Conservation (phyloP, 2,113 vertebrate species). For the Eudorcas thomsonii region DNA sequence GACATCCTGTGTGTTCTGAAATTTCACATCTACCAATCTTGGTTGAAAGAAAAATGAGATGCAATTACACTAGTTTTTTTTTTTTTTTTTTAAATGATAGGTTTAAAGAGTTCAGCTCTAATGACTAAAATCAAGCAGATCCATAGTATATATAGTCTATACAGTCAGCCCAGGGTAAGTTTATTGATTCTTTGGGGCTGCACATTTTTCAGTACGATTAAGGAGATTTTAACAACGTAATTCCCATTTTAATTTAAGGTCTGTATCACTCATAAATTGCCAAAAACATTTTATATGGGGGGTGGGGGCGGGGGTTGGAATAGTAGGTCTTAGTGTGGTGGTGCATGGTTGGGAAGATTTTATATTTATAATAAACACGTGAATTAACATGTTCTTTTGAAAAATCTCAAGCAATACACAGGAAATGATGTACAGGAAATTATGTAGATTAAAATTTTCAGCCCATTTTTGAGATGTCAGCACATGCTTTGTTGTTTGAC, state of each 20-base stretch:
- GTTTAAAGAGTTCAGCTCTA: conserved; percentile 20
- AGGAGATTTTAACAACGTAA: conserved; percentile 19
- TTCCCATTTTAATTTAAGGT: conserved; percentile 50
- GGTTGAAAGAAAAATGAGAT: not conserved
- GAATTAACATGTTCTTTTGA: conserved; percentile 23
- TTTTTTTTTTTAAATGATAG: not conserved
- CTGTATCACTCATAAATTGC: conserved; percentile 62
- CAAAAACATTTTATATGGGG: conserved; percentile 72
- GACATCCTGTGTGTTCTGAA: not conserved
- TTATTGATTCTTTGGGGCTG: conserved; percentile 10
- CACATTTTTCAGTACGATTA: not conserved
- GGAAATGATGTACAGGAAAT: conserved; percentile 10
- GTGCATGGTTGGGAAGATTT: conserved; percentile 49
- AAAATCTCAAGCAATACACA: conserved; percentile 61
- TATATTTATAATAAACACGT: conserved; percentile 38
- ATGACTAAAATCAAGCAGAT: conserved; percentile 15
- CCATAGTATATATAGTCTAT: not conserved
- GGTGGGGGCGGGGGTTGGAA: not conserved
- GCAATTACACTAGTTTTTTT: not conserved
- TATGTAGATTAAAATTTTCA: conserved; percentile 52
- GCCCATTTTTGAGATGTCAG: conserved; percentile 30
- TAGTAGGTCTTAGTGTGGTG: conserved; percentile 19
- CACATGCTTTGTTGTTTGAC: not conserved
- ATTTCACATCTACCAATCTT: conserved; percentile 54
- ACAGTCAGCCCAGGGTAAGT: conserved; percentile 15